Percentiles rank a stretch among this genome's conserved stretches.
Evolutionary conservation across 2,888 invertebrate genomes (phyloP).

Genomic region (Scelioninae gen. 1): DNA sequence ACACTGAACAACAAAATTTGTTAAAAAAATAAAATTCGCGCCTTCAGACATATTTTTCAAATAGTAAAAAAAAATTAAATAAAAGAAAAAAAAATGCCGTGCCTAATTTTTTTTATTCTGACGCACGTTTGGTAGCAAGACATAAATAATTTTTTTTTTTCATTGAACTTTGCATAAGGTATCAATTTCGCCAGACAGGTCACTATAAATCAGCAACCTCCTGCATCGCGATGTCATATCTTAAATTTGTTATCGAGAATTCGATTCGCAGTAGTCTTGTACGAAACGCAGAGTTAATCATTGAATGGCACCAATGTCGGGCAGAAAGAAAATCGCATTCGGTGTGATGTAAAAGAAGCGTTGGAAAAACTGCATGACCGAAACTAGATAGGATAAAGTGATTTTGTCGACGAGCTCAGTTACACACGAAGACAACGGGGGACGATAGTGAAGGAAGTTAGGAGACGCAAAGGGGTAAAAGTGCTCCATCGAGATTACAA

Average conservation of each 20-base stretch:
- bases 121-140: too few species aligned
- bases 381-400: constrained; percentile 70
- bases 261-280: constrained; percentile 32
- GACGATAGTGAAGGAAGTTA: constrained; percentile 49
- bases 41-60: too few species aligned
- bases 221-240: too few species aligned
- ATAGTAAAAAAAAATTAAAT: too few species aligned
- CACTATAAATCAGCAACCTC: too few species aligned
- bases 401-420: constrained; percentile 70
- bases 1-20: too few species aligned
- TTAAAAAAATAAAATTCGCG: too few species aligned
- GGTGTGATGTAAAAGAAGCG: constrained; percentile 56
- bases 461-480: constrained; percentile 69
- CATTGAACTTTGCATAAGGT: too few species aligned
- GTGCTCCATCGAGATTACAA: constrained; percentile 76
- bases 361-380: constrained; percentile 63
- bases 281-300: constrained; percentile 49
- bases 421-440: constrained; percentile 48
- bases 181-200: too few species aligned
- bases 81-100: too few species aligned
- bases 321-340: constrained; percentile 51
- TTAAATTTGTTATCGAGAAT: constrained; percentile 26
- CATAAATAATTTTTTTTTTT: too few species aligned
- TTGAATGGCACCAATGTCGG: constrained; percentile 42
- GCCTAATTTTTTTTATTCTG: too few species aligned